Base-by-base conservation (phyloP, 2,113 vertebrate genomes). In the Gadus macrocephalus region DNA sequence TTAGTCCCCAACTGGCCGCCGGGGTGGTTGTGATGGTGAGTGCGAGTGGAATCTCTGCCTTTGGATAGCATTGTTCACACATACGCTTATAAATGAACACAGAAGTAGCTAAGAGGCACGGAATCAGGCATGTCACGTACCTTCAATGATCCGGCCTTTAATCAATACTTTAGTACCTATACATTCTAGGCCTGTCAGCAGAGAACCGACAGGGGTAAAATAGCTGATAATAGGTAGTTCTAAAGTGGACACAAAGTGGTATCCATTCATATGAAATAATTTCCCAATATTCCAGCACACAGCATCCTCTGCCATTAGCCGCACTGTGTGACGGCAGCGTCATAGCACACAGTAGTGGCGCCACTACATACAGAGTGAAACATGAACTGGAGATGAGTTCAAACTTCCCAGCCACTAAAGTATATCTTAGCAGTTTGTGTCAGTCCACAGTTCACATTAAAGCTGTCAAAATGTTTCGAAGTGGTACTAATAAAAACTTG, bases 1-100 rank as follows among this genome's bases (percentile, higher is more conserved):
- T 92, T 88, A 80, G 91, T 91, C 83, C 83, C 72, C 75, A 71
- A 78, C 75, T 74, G 84, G 85, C 90, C 91, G 90, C 87, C 74
- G 38, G 78, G 85, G 85, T 69, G 68, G 61, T 22, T 15, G 67
- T 59, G 72, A 42, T 67, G 55, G 19, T 49, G 15, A 62, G 78
- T 67, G 64, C 77, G 53, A 76, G 72, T 80, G 71, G 75, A 80
- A 61, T 79, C 76, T 64, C 75, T 62, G 74, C 74, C 79, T 63
- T 55, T 59, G 68, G 68, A 53, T 56, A 25, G 27, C 16, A 64
- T 75, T 75, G 69, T 70, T 69, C 27, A 71, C 27, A 59, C 70
- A 56, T 53, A 66, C 49, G 56, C 64, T 19, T 27, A 67, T 16
- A 38, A 25, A 64, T 15, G 4, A 15, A 25, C 53, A 17, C 70